Base-by-base conservation (phyloP, 2,113 vertebrate genomes). In the Sinocyclocheilus rhinocerous region DNA sequence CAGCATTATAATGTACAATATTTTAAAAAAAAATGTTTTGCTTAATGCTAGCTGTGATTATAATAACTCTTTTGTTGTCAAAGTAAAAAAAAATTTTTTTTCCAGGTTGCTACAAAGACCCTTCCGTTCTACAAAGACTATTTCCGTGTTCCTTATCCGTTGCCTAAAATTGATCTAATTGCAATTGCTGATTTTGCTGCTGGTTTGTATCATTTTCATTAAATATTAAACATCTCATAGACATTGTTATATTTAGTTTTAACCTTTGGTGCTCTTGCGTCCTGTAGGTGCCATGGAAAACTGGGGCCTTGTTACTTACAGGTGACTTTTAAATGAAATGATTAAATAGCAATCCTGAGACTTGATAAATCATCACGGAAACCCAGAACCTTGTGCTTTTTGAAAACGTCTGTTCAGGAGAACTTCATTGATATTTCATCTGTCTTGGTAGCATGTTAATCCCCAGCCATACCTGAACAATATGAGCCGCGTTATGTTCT, bases 241-340 rank as follows among this genome's bases (percentile, higher is more conserved):
- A 29, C 39, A 8, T n/a, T n/a, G 26, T 39, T 42, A 39, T 63
- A 33, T 39, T 61, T 42, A 48, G 29, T 4, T 57, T 88, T 67
- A 59, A 57, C 9, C 9, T 76, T 83, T 63, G 55, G 5, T 16
- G 24, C 61, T 57, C 52, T 83, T 45, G 20, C 13, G 8, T 24
- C 0, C 6, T 88, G 84, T 94, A 99, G 98, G 98, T 97, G 98
- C 98, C 96, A 99, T 99, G 98, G 98, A 99, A 94, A 99, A 99
- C 96, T 99, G 98, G 98, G 98, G 98, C 94, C 97, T 99, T 95
- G 98, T 99, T 92, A 99, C 98, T 88, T 99, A 99, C 95, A 99
- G 98, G 98, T 99, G 95, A 92, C 13, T 24, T 79, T 26, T 52
- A 70, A 50, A 67, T 11, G 0, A 65, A 63, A 85, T 26, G 0